Base-by-base conservation (phyloP, 2,888 invertebrate genomes). In the Herminia tarsipennalis region DNA sequence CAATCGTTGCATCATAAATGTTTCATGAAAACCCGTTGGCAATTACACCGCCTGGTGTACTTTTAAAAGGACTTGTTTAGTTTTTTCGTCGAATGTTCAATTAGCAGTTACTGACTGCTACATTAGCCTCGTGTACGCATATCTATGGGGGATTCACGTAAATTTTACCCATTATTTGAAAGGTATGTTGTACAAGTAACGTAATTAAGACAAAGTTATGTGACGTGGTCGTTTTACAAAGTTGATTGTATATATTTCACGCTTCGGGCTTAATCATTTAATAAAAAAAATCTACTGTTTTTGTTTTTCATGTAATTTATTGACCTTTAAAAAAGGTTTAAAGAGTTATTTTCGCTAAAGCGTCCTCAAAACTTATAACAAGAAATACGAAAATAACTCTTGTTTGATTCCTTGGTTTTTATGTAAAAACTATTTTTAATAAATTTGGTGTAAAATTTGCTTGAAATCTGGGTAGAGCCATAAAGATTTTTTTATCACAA, bases 1-100 rank as follows among this genome's bases (percentile, higher is more conserved):
- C 85, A 84, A 85, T 85, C 81, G 76, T 75, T 63, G 67, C 64
- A 60, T 72, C 80, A 86, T 86, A 83, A 84, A 87, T 86, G 74
- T 86, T 86, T 81, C 84, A 87, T 85, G 78, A 69, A 77, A 79
- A 80, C 83, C 76, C 58, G 80, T 79, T 78, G 52, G 60, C 77
- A 78, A 83, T 85, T 82, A 80, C 75, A 63, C 61, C 57, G 66
- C 52, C 49, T 61, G 56, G 57, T 62, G 63, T 61, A 70, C 56
- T 56, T 70, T 54, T 60, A 60, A 60, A 42, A 57, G 25, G 38
- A 51, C 51, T 56, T 69, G 6, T 35, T 63, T 66, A 61, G 71
- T 57, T 74, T 79, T 80, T 83, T 81, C 74, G 54, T 57, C 47
- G 58, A 66, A 77, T 65, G 68, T 66, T 79, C 82, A 81, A 83